Evolutionary conservation across 2,888 invertebrate genomes (phyloP), one percentile per base, ranked within the genome.

Genomic region (Nebria salina): DNA sequence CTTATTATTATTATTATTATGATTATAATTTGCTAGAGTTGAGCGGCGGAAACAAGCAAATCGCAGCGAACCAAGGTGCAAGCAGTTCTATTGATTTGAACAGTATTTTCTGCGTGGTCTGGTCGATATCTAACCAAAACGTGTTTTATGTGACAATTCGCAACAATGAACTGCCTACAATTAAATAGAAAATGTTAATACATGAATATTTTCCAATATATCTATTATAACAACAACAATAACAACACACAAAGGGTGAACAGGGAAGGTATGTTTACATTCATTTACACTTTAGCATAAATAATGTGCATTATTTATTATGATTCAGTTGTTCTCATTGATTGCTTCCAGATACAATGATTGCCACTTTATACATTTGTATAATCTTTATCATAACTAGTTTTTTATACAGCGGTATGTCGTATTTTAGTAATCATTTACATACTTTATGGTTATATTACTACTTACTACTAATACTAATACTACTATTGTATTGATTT

Each of bases 351-450:
- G 70, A 72, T 73, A 78, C 64, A 68, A 80, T 80, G 79, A 75
- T 68, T 75, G 43, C 68, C 26, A 65, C 41, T 73, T 34, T 75
- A 43, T 68, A 68, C 42, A 68, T 68, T 72, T 66, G 68, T 80
- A 80, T 75, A 54, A 20, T 80, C 75, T 74, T 74, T 54, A 75
- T 80, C 26, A 42, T 75, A 54, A 42, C 65, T 73, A 80, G 75
- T 68, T 43, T 75, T 65, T 68, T 75, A 54, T 75, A 80, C 25
- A 65, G 68, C 54, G 79, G 79, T 80, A 76, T 54, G 64, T 68
- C 65, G 9, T 42, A 26, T 13, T 34, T 65, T 13, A 66, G 6
- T 34, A 25, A 73, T 73, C n/a, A 73, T 73, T 73, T 13, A 42
- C 42, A 34, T 41, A 8, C 3, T 13, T 15, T 6, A n/a, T 43